Evolutionary conservation across 2,888 invertebrate species (phyloP).

Genomic region (Argyresthia albistria): DNA sequence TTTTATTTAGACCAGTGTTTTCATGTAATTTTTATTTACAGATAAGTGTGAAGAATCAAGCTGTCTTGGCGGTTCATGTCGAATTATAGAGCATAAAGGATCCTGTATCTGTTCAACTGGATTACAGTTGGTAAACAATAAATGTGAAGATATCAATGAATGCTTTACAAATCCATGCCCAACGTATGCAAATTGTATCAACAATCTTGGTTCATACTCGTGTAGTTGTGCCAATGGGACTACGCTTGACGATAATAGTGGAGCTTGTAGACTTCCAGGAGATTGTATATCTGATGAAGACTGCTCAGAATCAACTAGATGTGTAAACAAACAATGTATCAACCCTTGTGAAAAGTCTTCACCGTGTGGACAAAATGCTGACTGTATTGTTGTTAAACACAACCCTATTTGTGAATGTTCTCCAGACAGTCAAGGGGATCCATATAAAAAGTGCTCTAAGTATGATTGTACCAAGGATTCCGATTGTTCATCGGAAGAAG

Average conservation of each 20-base stretch:
- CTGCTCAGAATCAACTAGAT: constrained; percentile 84
- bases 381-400: constrained; percentile 80
- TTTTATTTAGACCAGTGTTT: background rate
- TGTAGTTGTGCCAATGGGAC: constrained; percentile 86
- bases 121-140: constrained; percentile 75
- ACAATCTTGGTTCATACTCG: constrained; percentile 82
- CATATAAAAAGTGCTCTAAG: constrained; percentile 78
- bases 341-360: constrained; percentile 80
- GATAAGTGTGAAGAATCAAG: constrained; percentile 85
- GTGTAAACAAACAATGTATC: constrained; percentile 81
- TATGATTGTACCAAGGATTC: constrained; percentile 85
- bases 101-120: constrained; percentile 84
- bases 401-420: constrained; percentile 83
- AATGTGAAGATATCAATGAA: constrained; percentile 87
- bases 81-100: constrained; percentile 79
- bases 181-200: constrained; percentile 82
- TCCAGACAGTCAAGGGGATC: constrained; percentile 82
- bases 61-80: constrained; percentile 87
- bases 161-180: constrained; percentile 86
- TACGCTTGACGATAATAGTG: constrained; percentile 80
- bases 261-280: constrained; percentile 86
- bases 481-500: constrained; percentile 79
- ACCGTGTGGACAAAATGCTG: constrained; percentile 83
- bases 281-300: constrained; percentile 86
- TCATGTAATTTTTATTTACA: constrained; percentile 27